phyloP scores from a whole-genome alignment of 1,140 invertebrate genomes.

The Drosophila aff. region DNA sequence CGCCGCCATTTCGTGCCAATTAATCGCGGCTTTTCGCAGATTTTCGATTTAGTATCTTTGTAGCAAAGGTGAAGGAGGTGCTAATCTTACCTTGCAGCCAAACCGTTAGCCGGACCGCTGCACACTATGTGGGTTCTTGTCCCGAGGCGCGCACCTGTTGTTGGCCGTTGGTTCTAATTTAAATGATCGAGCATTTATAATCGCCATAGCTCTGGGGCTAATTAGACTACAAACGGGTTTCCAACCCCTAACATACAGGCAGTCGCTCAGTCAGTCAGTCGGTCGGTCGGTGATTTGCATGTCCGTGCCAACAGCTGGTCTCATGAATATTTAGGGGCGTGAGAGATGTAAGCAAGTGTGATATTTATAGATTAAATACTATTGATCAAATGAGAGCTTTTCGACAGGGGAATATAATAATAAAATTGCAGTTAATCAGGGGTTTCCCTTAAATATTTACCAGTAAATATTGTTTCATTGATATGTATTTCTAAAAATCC shows the following conservation, averaged over 20 bases:
- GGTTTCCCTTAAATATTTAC: not conserved
- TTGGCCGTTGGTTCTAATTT: slow-evolving; percentile 68
- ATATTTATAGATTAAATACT: slow-evolving; percentile 17
- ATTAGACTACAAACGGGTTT: slow-evolving; percentile 72
- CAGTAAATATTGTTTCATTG: not conserved
- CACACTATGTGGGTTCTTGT: slow-evolving; percentile 24
- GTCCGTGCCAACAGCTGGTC: slow-evolving; percentile 27
- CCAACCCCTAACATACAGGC: slow-evolving; percentile 5
- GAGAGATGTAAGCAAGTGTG: slow-evolving; percentile 27
- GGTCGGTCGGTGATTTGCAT: slow-evolving; percentile 47
- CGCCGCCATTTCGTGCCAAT: slow-evolving; percentile 74
- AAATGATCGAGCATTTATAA: slow-evolving; percentile 67
- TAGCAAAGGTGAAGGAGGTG: slow-evolving; percentile 37
- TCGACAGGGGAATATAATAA: not conserved
- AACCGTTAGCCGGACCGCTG: slow-evolving; percentile 65
- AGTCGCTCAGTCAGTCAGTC: not conserved
- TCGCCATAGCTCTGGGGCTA: slow-evolving; percentile 59
- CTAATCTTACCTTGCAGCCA: slow-evolving; percentile 45
- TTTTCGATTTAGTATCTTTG: slow-evolving; percentile 1
- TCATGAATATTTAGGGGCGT: slow-evolving; percentile 50
- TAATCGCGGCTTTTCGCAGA: slow-evolving; percentile 64
- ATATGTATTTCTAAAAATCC: not conserved
- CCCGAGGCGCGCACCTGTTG: slow-evolving; percentile 71
- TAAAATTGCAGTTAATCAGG: not conserved
- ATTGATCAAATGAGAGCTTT: not conserved